Evolutionary conservation across 2,888 invertebrate genomes (phyloP), one percentile per base, ranked within the genome.

Genomic region (Limulus polyphemus): DNA sequence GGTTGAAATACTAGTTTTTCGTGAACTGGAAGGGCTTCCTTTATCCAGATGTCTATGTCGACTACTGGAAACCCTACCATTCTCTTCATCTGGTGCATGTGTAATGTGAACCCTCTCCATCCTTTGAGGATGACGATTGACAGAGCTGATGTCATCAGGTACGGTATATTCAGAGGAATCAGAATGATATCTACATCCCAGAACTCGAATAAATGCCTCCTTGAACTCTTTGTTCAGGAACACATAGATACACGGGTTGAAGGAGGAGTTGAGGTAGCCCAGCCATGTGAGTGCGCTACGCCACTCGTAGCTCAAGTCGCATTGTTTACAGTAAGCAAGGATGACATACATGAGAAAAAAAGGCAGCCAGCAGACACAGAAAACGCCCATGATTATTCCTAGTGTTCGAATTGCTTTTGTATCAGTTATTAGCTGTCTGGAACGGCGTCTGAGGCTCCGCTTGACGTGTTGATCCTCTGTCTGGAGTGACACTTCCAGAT

Each of bases 361-460:
- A 0, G 95, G 95, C 60, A 93, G 81, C 97, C 97, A 98, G 77
- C 97, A 98, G 73, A 89, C 83, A 62, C 95, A 91, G 79, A 98
- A 98, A 55, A 93, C 90, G 0, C 97, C 97, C 13, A 98, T 95
- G 67, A 98, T 95, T 69, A 98, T 94, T 64, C 92, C 94, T 59
- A 97, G 79, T 0, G 95, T 95, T 77, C 95, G 94, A 4, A 94
- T 94, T 0, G 95, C 95, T 79, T 95, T 95, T 0, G 94, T 94
- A 76, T 95, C 95, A 87, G 92, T 91, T 3, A 89, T 83, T 75
- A 92, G 91, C 58, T 91, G 84, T 75, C 90, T 90, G 67, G 90
- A 89, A 64, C 95, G 94, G 65, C 90, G 83, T 74, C 91, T 87
- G 49, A 97, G 80, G 60, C 92, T 92, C 67, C 88, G 56, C 47